Percentiles rank a stretch among this genome's conserved stretches.
Conservation (phyloP, 2,888 invertebrate genomes). For the Antheraea assamensis region DNA sequence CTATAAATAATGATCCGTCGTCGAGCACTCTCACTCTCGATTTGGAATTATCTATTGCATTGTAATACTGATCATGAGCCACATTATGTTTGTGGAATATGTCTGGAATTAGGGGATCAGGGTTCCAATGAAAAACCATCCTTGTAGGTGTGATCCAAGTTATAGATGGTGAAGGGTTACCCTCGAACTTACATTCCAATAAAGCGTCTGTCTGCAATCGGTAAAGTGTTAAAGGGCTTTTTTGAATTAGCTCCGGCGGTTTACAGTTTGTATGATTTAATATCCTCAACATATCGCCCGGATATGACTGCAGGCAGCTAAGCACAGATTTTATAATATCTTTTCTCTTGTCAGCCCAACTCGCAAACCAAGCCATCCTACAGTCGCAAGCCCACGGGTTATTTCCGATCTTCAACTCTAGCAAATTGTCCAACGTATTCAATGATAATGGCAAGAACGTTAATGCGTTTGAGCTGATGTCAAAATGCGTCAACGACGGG, state of each 20-base stretch:
- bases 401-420: constrained; percentile 85
- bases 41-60: constrained; percentile 69
- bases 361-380: constrained; percentile 89
- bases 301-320: constrained; percentile 85
- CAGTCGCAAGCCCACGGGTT: constrained; percentile 95
- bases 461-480: constrained; percentile 87
- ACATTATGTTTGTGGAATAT: constrained; percentile 85
- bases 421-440: constrained; percentile 83
- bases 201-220: constrained; percentile 85
- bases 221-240: constrained; percentile 84
- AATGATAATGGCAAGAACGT: constrained; percentile 87
- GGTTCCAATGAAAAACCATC: constrained; percentile 89
- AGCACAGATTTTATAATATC: constrained; percentile 82
- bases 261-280: constrained; percentile 87
- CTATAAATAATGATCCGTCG: constrained; percentile 90
- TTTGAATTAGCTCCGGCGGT: constrained; percentile 82
- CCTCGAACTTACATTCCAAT: constrained; percentile 89
- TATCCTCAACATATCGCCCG: constrained; percentile 86
- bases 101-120: constrained; percentile 85
- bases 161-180: constrained; percentile 90
- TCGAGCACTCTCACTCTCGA: constrained; percentile 85
- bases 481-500: constrained; percentile 83
- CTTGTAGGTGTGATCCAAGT: constrained; percentile 93
- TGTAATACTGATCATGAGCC: constrained; percentile 81
- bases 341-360: constrained; percentile 77